Percentiles rank a stretch among this genome's conserved stretches.
Evolutionary conservation across 1,140 invertebrate species (phyloP).

Genomic region (Homalodisca vitripennis): DNA sequence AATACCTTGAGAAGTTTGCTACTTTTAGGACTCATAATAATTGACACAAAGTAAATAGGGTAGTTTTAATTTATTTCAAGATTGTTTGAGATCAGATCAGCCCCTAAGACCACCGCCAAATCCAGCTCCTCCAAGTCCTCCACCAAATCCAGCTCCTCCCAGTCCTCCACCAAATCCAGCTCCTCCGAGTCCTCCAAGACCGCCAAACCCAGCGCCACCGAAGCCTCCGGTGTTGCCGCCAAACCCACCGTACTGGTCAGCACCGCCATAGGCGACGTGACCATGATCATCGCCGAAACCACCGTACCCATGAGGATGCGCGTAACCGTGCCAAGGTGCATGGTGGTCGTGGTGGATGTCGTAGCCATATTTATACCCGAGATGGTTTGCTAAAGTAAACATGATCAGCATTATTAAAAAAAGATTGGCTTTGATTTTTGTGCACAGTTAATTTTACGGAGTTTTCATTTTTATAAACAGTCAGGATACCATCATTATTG

Average conservation of each 20-base stretch:
- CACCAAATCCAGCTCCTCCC: background rate
- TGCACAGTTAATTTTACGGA: too few relatives aligned
- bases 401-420: too few relatives aligned
- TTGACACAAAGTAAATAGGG: too few relatives aligned
- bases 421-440: too few relatives aligned
- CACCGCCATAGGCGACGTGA: background rate
- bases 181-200: background rate
- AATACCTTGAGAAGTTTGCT: too few relatives aligned
- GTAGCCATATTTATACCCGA: constrained; percentile 12
- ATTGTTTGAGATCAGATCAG: too few relatives aligned
- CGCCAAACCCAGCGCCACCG: too few relatives aligned
- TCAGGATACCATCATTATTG: background rate
- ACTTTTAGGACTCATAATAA: too few relatives aligned
- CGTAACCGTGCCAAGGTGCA: background rate
- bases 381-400: constrained; percentile 1
- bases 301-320: constrained; percentile 6
- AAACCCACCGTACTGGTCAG: background rate
- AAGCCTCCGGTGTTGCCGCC: too few relatives aligned
- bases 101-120: too few relatives aligned
- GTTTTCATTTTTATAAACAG: too few relatives aligned
- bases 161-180: background rate
- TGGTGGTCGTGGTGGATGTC: constrained; percentile 11
- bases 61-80: too few relatives aligned
- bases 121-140: background rate
- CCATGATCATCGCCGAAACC: constrained; percentile 9